phyloP scores from a whole-genome alignment of 1,140 invertebrate genomes.

The Drosophila carrolli region DNA sequence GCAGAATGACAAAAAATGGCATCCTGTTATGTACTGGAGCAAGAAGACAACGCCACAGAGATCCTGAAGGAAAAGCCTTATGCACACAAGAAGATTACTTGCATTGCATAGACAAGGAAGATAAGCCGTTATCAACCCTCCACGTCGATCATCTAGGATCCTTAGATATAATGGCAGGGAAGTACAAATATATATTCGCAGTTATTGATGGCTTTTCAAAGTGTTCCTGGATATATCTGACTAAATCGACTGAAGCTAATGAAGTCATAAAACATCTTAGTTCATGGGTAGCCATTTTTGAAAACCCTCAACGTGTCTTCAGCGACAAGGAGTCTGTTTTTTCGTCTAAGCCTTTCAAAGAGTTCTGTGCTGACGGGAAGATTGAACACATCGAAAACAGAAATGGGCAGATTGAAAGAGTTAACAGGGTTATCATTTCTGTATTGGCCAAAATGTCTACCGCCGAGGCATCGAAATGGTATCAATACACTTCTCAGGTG shows the following conservation, averaged over 20 bases:
- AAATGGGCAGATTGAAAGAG: too few relatives aligned
- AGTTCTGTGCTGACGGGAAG: too few relatives aligned
- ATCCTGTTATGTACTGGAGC: constrained; percentile 1
- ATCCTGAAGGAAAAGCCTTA: too few relatives aligned
- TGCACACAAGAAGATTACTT: too few relatives aligned
- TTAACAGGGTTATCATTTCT: too few relatives aligned
- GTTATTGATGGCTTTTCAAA: not conserved
- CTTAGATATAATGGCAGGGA: not conserved
- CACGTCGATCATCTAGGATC: not conserved
- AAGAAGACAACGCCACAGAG: not conserved
- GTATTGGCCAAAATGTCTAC: too few relatives aligned
- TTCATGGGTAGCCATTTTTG: not conserved
- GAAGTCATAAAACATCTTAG: not conserved
- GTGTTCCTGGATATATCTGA: not conserved
- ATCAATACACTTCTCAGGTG: too few relatives aligned
- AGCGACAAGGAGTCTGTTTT: not conserved
- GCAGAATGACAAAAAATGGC: too few relatives aligned
- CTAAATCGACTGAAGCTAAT: not conserved
- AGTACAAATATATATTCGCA: not conserved
- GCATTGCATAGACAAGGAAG: not conserved
- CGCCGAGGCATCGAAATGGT: too few relatives aligned
- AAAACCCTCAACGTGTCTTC: not conserved
- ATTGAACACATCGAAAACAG: too few relatives aligned
- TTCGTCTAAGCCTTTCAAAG: not conserved
- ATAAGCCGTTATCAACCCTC: not conserved